Evolutionary conservation across 2,797 vertebrate species (phyloP), one percentile per base, ranked within the genome.

Genomic region (Amniataba percoides): DNA sequence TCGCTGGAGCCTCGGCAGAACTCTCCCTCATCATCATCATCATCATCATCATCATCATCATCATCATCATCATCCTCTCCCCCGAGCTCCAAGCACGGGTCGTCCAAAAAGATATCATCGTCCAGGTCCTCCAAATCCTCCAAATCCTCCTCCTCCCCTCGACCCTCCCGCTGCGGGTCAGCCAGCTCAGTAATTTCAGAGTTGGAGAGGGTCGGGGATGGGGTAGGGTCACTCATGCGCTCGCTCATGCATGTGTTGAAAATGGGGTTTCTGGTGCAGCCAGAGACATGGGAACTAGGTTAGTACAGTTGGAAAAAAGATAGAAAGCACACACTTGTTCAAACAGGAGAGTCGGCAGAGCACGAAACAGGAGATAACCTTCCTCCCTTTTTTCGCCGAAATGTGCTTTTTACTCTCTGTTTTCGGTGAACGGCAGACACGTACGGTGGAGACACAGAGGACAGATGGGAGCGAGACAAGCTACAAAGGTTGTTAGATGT

Each of bases 191-290:
- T 97, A 94, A 97, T 95, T 94, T 99, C 98, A 93, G 98, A 99
- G 96, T 94, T 96, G 93, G 98, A 99, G 96, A 95, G 97, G 96
- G 97, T 97, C 94, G 98, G 97, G 96, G 98, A 99, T 89, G 98
- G 97, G 95, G 97, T 97, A 92, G 96, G 96, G 96, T 98, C 97
- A 95, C 97, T 98, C 96, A 97, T 97, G 97, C 97, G 97, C 94
- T 98, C 96, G 94, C 97, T 99, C 97, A 99, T 98, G 97, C 98
- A 99, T 94, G 97, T 96, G 96, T 97, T 97, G 96, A 99, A 99
- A 97, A 99, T 96, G 94, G 97, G 97, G 96, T 97, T 97, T 97
- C 98, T 99, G 96, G 95, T 96, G 95, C 96, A 97, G 96, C 97
- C 97, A 96, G 96, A 97, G 96, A 96, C 94, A 98, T 93, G 96